phyloP scores from a whole-genome alignment of 2,113 vertebrate species.

The Sapayoa aenigma region DNA sequence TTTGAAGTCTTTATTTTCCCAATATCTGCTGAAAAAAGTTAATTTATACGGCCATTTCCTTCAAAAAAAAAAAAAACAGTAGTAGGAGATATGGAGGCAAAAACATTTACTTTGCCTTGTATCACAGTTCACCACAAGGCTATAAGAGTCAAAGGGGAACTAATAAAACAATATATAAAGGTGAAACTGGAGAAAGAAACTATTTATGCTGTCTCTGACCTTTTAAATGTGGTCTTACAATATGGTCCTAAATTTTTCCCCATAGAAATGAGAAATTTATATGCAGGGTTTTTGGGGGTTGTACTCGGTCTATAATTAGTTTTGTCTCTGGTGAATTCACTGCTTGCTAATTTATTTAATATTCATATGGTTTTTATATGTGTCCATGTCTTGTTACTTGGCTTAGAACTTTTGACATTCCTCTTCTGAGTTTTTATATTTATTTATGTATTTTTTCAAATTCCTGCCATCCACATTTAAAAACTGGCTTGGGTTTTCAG shows the following conservation, averaged over 20 bases:
- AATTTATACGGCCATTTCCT: neutral
- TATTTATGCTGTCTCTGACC: neutral
- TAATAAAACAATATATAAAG: neutral
- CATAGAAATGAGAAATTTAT: neutral
- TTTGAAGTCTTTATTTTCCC: neutral
- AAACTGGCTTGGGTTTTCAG: neutral
- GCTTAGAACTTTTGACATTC: neutral
- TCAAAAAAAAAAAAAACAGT: neutral
- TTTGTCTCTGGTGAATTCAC: neutral
- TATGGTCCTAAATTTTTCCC: neutral
- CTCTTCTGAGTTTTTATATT: neutral
- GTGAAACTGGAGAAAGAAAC: no score
- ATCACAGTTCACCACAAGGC: neutral
- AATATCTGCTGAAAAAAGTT: neutral
- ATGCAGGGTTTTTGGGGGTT: neutral
- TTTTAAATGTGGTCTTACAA: neutral
- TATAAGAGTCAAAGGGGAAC: neutral
- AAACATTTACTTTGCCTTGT: neutral
- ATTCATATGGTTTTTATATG: neutral
- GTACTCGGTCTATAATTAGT: neutral
- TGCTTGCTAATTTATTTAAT: neutral
- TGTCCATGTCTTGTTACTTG: neutral
- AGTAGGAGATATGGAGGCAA: neutral
- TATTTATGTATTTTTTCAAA: neutral
- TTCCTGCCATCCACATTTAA: neutral